Base-by-base conservation (phyloP, 2,797 vertebrate species). In the Lutjanus campechanus region DNA sequence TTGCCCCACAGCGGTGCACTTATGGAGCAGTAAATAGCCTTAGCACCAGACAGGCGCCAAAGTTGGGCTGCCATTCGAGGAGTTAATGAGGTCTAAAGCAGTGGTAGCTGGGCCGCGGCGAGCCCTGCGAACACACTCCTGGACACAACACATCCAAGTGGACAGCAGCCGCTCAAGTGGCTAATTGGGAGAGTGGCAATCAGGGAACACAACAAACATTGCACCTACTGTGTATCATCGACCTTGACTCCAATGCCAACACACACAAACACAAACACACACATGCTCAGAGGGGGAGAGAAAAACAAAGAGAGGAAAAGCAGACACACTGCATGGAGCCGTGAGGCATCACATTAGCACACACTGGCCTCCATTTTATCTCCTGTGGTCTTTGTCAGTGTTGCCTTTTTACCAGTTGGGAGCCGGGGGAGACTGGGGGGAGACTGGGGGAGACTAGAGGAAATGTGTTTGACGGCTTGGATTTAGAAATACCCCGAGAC, bases 141-240 rank as follows among this genome's bases (percentile, higher is more conserved):
- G 92, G 94, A 95, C 90, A 95, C 92, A 91, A 94, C 94, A 94
- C 93, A 92, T 94, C 92, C 86, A 96, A 96, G 93, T 96, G 95
- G 94, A 95, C 96, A 96, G 94, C 95, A 94, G 93, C 95, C 94
- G 92, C 94, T 95, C 89, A 96, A 96, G 93, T 96, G 95, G 94
- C 94, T 96, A 96, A 96, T 96, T 95, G 94, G 93, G 84, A 93
- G 84, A 82, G 81, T 88, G 89, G 89, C 91, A 92, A 94, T 95
- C 92, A 91, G 85, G 89, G 86, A 92, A 90, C 88, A 91, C 94
- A 94, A 94, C 93, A 96, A 95, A 95, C 94, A 95, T 94, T 60
- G 93, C 94, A 95, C 95, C 95, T 95, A 95, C 94, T 95, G 94
- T 88, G 93, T 93, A 93, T 91, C 90, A 92, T 93, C 85, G 95